Percentiles rank a stretch among this genome's conserved stretches.
These are phyloP conservation scores for Grammomys surdaster DNA, from an alignment of 2,113 vertebrate species.

Conservation along the genomic window DNA sequence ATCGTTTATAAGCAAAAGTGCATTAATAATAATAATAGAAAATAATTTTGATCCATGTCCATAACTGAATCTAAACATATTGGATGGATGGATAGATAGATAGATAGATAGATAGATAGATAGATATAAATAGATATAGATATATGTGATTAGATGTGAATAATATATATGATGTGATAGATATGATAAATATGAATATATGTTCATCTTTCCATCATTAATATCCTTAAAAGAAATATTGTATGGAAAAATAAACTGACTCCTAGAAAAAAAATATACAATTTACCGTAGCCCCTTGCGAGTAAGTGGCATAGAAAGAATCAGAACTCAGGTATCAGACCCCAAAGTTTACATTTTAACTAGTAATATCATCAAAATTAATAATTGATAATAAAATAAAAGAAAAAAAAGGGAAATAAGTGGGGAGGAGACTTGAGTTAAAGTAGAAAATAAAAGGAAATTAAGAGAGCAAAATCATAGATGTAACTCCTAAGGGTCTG, in stretches of 20 bases:
- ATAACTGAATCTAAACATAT: neutral
- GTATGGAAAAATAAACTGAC: neutral
- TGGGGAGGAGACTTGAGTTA: neutral
- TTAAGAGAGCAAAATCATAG: neutral
- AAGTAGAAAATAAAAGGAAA: neutral
- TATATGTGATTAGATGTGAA: too few species aligned
- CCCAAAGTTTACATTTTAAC: neutral
- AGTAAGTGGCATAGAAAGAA: neutral
- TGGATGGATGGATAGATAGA: too few species aligned
- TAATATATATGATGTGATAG: too few species aligned
- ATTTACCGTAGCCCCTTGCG: neutral
- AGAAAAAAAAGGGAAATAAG: neutral
- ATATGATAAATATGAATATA: neutral
- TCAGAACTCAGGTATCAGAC: neutral
- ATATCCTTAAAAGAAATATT: neutral
- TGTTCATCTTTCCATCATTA: constrained; percentile 31
- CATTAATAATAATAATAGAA: neutral
- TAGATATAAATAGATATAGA: too few species aligned
- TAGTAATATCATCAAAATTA: neutral
- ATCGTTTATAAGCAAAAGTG: neutral
- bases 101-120: too few species aligned
- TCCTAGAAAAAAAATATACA: neutral
- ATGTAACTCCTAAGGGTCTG: neutral
- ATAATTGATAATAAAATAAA: neutral
- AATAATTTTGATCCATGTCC: neutral